phyloP scores from a whole-genome alignment of 2,888 invertebrate genomes.

The Trachelus iudaicus region DNA sequence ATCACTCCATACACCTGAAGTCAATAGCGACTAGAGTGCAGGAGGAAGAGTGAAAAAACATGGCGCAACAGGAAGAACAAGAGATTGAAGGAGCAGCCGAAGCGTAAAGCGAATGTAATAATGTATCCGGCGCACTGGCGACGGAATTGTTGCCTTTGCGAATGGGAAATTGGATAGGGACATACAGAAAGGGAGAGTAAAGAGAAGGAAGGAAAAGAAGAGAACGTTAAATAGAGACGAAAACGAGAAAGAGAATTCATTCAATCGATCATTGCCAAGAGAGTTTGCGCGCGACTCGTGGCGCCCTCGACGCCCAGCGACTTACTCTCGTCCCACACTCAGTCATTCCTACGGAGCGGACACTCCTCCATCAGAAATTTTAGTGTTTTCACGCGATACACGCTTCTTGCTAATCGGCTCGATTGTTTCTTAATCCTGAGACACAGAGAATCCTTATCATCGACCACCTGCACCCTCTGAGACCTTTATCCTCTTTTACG shows the following conservation, averaged over 20 bases:
- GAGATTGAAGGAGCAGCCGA: neutral
- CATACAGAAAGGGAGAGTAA: neutral
- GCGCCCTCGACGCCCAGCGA: constrained; percentile 18
- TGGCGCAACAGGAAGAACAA: neutral
- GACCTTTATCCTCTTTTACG: neutral
- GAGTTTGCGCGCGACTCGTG: constrained; percentile 14
- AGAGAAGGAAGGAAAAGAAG: neutral
- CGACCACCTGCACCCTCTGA: neutral
- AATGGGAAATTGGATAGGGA: neutral
- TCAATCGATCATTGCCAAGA: constrained; percentile 12
- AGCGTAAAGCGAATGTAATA: neutral
- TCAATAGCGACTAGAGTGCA: neutral
- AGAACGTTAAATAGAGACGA: neutral
- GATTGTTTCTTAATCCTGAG: neutral
- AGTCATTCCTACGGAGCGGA: neutral
- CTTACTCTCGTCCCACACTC: constrained; percentile 1
- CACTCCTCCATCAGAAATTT: neutral
- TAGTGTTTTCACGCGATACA: neutral
- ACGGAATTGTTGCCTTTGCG: neutral
- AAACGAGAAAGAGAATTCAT: neutral
- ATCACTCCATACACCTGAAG: neutral
- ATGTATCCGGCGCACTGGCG: neutral
- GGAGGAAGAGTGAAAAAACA: neutral
- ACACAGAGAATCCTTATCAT: neutral
- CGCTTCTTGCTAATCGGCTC: neutral